Percentiles rank a stretch among this genome's conserved stretches.
These are phyloP conservation scores for Osmerus eperlanus DNA, from an alignment of 2,113 vertebrate species.

Conservation along the genomic window DNA sequence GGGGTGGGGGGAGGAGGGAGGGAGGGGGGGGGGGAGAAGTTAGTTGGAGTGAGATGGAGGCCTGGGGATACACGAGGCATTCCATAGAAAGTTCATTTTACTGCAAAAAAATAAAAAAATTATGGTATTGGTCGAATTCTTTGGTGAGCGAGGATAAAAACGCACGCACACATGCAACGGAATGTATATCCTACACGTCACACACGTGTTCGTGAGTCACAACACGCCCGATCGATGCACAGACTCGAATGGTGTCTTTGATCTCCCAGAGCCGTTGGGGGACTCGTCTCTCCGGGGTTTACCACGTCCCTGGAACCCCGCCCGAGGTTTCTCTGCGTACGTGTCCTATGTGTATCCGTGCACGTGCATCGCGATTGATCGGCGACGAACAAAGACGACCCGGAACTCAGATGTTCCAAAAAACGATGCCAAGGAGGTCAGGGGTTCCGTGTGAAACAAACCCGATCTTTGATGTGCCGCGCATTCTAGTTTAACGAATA, in stretches of 20 bases:
- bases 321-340: too few relatives aligned
- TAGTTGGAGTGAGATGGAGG: background rate
- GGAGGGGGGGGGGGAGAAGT: background rate
- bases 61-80: slow-evolving; percentile 1
- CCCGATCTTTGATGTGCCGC: too few relatives aligned
- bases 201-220: slow-evolving; percentile 12
- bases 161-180: background rate
- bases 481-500: too few relatives aligned
- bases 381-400: too few relatives aligned
- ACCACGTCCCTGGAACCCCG: too few relatives aligned
- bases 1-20: slow-evolving; percentile 5
- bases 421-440: too few relatives aligned
- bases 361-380: too few relatives aligned
- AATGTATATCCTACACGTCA: background rate
- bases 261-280: background rate
- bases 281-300: background rate
- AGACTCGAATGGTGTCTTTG: slow-evolving; percentile 26
- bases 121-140: too few relatives aligned
- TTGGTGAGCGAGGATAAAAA: background rate
- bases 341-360: too few relatives aligned
- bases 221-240: slow-evolving; percentile 7
- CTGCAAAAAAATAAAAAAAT: background rate
- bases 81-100: slow-evolving; percentile 17
- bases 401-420: too few relatives aligned
- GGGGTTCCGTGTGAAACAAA: too few relatives aligned